Base-by-base conservation (phyloP, 2,888 invertebrate species). In the Pristionchus arcanus region DNA sequence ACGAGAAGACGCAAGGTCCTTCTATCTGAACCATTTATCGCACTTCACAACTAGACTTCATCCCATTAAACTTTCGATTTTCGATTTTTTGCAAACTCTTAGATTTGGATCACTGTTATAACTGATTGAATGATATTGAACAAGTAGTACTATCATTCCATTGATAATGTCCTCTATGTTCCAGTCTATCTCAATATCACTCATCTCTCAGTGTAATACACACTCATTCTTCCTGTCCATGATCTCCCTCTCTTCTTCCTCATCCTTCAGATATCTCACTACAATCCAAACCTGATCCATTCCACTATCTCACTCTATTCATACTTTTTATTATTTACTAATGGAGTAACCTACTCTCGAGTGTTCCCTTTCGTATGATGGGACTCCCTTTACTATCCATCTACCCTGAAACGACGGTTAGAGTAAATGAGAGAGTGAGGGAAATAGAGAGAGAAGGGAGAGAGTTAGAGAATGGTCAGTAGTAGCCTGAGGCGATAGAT, bases 201-300 rank as follows among this genome's bases (percentile, higher is more conserved):
- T 77, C 49, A 21, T 83, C 85, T 83, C 85, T 28, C 55, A 55
- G 77, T 77, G 77, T 77, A 77, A 77, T 77, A 77, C 77, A 77
- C 77, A 77, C 77, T 31, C 15, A 68, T 68, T 31, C 68, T 59
- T 71, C 34, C 31, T 34, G 34, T 34, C 2, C 28, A 77, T 77
- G 42, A 77, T 21, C 42, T 21, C 42, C 42, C 21, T 77, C 77
- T 71, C 71, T 71, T 71, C 71, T 59, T 59, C 71, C 28, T 71
- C n/a, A 68, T 66, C 66, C 34, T 34, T 15, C 66, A 66, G 66
- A 66, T 66, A 71, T 71, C 34, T 28, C 28, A 71, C 71, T 71
- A 16, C 2, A 71, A 28, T 66, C 71, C 34, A 71, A 71, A 71
- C 77, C 49, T 77, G 77, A 77, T 77, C 77, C 42, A 74, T 31